These are phyloP conservation scores for Acheta domesticus DNA, from an alignment of 2,888 invertebrate species.

Conservation along the genomic window DNA sequence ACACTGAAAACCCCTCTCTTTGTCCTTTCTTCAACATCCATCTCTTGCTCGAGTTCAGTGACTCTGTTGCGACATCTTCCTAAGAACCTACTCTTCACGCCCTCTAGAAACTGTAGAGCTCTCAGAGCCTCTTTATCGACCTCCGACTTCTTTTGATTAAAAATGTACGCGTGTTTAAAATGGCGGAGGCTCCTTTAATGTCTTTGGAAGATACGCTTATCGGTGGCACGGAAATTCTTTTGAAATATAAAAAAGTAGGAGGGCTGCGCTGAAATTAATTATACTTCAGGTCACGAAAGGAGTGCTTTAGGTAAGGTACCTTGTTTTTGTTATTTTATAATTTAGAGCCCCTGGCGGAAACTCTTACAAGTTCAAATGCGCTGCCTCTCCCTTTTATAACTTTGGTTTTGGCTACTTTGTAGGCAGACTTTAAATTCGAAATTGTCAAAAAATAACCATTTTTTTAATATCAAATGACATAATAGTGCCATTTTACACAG, in stretches of 20 bases:
- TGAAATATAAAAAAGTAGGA: neutral
- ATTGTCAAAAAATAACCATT: too few relatives aligned
- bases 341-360: too few relatives aligned
- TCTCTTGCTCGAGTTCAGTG: too few relatives aligned
- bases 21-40: too few relatives aligned
- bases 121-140: neutral
- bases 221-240: neutral
- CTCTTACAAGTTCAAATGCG: too few relatives aligned
- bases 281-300: neutral
- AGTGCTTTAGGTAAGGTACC: neutral
- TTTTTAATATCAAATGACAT: too few relatives aligned
- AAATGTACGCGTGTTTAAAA: constrained; percentile 7
- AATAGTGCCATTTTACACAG: too few relatives aligned
- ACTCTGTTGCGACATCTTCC: neutral
- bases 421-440: too few relatives aligned
- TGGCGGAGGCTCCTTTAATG: neutral
- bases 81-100: neutral
- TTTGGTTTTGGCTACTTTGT: too few relatives aligned
- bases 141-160: neutral
- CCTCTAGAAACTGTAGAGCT: neutral
- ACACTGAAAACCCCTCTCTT: too few relatives aligned
- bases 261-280: neutral
- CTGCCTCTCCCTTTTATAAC: too few relatives aligned
- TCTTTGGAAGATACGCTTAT: neutral
- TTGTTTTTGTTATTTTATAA: too few relatives aligned